Conservation (phyloP, 2,113 vertebrate species). For the Puntigrus tetrazona region DNA sequence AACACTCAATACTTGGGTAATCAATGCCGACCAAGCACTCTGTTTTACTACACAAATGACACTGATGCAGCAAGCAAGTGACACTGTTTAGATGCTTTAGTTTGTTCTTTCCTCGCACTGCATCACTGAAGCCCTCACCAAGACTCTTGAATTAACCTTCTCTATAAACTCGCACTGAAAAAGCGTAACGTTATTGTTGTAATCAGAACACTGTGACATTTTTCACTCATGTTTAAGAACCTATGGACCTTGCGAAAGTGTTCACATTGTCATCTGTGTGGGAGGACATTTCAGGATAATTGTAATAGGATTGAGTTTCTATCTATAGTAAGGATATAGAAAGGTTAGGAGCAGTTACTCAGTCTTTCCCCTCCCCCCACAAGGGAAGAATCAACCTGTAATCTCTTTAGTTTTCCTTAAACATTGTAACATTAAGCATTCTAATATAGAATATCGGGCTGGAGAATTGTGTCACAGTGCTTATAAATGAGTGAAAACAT, state of each 20-base stretch:
- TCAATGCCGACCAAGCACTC: not conserved
- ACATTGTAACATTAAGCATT: constrained; percentile 25
- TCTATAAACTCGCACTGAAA: not conserved
- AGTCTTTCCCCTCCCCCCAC: constrained; percentile 72
- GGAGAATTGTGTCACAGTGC: not conserved
- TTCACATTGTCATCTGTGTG: constrained; percentile 60
- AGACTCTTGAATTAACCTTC: constrained; percentile 11
- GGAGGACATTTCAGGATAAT: constrained; percentile 83
- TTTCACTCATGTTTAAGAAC: constrained; percentile 1
- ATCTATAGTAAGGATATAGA: constrained; percentile 79
- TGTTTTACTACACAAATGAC: not conserved
- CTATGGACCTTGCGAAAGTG: constrained; percentile 39
- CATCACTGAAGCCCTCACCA: not conserved
- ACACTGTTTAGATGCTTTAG: not conserved
- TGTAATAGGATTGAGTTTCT: constrained; percentile 82
- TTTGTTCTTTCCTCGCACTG: constrained; percentile 36
- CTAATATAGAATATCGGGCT: not conserved
- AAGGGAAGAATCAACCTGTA: constrained; percentile 71
- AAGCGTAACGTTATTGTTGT: not conserved
- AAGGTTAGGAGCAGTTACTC: constrained; percentile 79
- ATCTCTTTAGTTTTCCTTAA: constrained; percentile 40
- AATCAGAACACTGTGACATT: not conserved
- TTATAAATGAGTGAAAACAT: not conserved
- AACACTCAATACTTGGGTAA: constrained; percentile 6
- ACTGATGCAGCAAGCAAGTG: not conserved